These are phyloP conservation scores for Phrynocephalus versicolor DNA, from an alignment of 2,113 vertebrate genomes.

Conservation along the genomic window DNA sequence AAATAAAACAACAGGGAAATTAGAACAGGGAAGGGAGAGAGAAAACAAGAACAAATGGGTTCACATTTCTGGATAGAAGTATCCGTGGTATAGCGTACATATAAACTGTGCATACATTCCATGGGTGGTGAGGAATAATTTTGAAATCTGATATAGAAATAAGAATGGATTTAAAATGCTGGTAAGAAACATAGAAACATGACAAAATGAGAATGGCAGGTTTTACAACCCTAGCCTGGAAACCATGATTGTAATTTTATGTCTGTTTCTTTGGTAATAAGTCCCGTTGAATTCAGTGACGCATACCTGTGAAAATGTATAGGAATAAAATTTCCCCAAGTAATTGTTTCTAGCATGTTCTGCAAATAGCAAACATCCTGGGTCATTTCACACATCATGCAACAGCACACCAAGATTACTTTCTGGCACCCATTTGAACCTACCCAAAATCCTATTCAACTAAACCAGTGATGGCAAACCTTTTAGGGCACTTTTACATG, in stretches of 20 bases:
- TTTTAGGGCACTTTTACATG: too few species aligned
- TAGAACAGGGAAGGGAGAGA: not conserved
- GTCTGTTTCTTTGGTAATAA: too few species aligned
- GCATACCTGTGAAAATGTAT: too few species aligned
- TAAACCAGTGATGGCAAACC: too few species aligned
- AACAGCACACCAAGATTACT: not conserved
- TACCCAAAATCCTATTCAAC: too few species aligned
- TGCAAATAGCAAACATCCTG: not conserved
- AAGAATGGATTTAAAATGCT: too few species aligned
- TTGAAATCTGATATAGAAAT: too few species aligned
- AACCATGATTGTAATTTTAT: not conserved
- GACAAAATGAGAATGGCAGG: too few species aligned
- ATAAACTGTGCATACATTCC: too few species aligned
- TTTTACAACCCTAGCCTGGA: not conserved
- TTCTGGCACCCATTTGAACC: not conserved
- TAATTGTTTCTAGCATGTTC: not conserved
- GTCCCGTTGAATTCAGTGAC: too few species aligned
- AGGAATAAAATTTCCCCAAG: not conserved
- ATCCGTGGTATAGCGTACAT: not conserved
- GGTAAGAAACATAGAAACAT: too few species aligned
- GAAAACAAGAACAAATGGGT: not conserved
- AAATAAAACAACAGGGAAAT: not conserved
- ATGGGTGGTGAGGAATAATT: too few species aligned
- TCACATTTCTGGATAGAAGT: not conserved
- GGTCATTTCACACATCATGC: not conserved